Conservation (phyloP, 2,888 invertebrate species). For the Sisyra nigra region DNA sequence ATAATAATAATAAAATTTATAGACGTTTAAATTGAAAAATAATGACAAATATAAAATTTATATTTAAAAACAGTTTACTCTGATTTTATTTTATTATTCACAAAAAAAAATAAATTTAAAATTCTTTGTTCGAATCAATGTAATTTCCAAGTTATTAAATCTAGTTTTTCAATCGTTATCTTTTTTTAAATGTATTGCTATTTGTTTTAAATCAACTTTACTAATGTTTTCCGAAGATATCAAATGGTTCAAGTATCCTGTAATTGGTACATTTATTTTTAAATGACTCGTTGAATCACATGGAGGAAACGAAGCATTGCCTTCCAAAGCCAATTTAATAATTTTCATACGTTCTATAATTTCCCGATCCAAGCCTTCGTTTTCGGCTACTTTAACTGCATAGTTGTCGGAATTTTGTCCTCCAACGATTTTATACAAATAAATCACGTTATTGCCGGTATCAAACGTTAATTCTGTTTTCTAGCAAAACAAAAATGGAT, state of each 20-base stretch:
- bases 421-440: conserved; percentile 44
- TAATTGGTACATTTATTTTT: background rate
- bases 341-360: conserved; percentile 1
- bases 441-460: conserved; percentile 38
- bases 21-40: background rate
- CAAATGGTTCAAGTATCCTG: background rate
- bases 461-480: conserved; percentile 43
- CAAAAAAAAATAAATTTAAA: too few species aligned
- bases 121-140: too few species aligned
- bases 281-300: background rate
- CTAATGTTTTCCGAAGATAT: background rate
- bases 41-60: background rate
- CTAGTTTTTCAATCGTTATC: too few species aligned
- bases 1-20: too few species aligned
- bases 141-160: too few species aligned
- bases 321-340: background rate
- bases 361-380: conserved; percentile 15
- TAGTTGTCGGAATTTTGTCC: conserved; percentile 45
- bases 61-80: too few species aligned
- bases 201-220: too few species aligned
- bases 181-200: too few species aligned
- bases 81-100: too few species aligned
- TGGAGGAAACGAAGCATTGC: background rate
- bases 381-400: conserved; percentile 45
- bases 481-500: conserved; percentile 23